These are phyloP conservation scores for Drosophila serrata DNA, from an alignment of 1,140 invertebrate genomes.

Conservation along the genomic window DNA sequence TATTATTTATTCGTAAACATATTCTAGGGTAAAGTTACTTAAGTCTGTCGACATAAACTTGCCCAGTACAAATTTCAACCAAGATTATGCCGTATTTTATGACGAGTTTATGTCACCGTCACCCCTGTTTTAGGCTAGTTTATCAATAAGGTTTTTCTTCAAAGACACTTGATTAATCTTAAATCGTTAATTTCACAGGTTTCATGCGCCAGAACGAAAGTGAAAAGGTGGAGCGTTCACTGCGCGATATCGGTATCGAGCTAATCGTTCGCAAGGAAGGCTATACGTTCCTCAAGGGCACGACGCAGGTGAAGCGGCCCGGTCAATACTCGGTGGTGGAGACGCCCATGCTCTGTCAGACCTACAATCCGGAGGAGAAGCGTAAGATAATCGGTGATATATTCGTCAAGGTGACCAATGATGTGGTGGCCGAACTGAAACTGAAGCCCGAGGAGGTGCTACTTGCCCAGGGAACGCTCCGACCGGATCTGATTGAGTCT, in stretches of 20 bases:
- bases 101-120: background rate
- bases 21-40: background rate
- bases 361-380: slow-evolving; percentile 97
- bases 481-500: slow-evolving; percentile 99
- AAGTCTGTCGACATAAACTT: background rate
- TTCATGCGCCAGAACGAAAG: slow-evolving; percentile 99
- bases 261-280: slow-evolving; percentile 92
- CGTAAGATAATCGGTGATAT: slow-evolving; percentile 99
- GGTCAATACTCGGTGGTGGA: slow-evolving; percentile 87
- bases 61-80: background rate
- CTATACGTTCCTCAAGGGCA: slow-evolving; percentile 92
- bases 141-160: background rate
- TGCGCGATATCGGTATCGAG: slow-evolving; percentile 94
- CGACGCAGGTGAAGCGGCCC: slow-evolving; percentile 89
- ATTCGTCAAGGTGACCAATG: slow-evolving; percentile 96
- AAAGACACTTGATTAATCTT: background rate
- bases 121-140: background rate
- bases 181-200: slow-evolving; percentile 85
- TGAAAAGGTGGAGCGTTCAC: slow-evolving; percentile 93
- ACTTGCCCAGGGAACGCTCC: slow-evolving; percentile 95
- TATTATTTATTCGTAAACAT: background rate
- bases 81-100: too few relatives aligned
- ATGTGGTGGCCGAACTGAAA: slow-evolving; percentile 92
- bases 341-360: slow-evolving; percentile 95
- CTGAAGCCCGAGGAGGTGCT: slow-evolving; percentile 94